Percentiles rank a stretch among this genome's conserved stretches.
Evolutionary conservation across 2,888 invertebrate species (phyloP).

Genomic region (Hirtodrosophila histrioides): DNA sequence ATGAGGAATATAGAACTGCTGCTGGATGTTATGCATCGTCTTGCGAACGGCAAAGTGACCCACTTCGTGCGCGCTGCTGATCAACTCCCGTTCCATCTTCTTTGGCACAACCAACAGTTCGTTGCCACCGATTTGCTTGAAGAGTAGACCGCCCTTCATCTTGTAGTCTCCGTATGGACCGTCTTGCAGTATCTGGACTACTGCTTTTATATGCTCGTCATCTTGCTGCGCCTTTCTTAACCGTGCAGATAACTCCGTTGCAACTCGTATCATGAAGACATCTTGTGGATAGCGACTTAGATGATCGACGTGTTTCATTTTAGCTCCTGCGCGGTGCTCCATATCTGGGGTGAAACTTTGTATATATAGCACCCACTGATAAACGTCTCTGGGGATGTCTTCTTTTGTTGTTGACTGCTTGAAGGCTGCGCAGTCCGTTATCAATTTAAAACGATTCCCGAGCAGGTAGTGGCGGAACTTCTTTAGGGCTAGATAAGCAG

Average conservation of each 20-base stretch:
- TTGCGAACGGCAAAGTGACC: not conserved
- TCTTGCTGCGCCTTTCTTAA: no score
- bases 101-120: not conserved
- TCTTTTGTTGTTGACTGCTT: slow-evolving; percentile 2
- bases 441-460: slow-evolving; percentile 1
- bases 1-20: slow-evolving; percentile 2
- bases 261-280: no score
- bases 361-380: slow-evolving; percentile 2
- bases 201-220: no score
- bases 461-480: slow-evolving; percentile 49
- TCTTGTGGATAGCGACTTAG: no score
- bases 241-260: no score
- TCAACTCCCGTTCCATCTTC: slow-evolving; percentile 5
- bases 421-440: slow-evolving; percentile 1
- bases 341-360: not conserved
- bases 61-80: not conserved
- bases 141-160: not conserved
- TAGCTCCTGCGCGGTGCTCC: not conserved
- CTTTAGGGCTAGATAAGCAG: slow-evolving; percentile 51
- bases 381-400: slow-evolving; percentile 4
- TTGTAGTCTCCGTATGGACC: not conserved
- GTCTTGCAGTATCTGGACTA: not conserved
- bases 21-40: slow-evolving; percentile 3
- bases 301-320: not conserved
- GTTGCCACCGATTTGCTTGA: slow-evolving; percentile 1